phyloP scores from a whole-genome alignment of 1,140 invertebrate species.

The Magallana ariakensis region DNA sequence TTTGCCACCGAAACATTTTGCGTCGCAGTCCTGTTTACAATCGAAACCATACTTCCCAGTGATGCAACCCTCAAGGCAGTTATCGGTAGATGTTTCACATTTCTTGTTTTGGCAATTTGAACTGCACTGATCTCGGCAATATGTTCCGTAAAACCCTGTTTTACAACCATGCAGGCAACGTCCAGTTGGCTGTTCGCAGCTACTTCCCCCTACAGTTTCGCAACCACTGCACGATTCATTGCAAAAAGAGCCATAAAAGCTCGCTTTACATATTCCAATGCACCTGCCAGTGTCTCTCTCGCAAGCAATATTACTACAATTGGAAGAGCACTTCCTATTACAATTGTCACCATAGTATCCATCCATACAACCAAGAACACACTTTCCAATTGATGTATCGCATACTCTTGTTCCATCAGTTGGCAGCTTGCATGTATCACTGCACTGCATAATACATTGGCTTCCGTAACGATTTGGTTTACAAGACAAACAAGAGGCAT shows the following conservation, averaged over 20 bases:
- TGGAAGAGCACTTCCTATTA: background rate
- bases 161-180: conserved; percentile 45
- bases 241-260: conserved; percentile 43
- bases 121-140: conserved; percentile 40
- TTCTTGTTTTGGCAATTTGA: conserved; percentile 22
- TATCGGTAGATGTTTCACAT: conserved; percentile 35
- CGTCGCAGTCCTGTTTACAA: conserved; percentile 44
- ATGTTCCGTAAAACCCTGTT: conserved; percentile 41
- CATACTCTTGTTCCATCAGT: background rate
- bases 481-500: background rate
- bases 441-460: conserved; percentile 25
- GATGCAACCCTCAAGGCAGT: conserved; percentile 43
- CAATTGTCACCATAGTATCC: conserved; percentile 50
- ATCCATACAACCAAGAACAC: conserved; percentile 29
- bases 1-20: conserved; percentile 29
- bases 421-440: conserved; percentile 14
- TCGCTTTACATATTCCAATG: background rate
- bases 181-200: conserved; percentile 32
- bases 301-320: conserved; percentile 34
- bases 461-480: background rate
- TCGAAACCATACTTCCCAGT: conserved; percentile 46
- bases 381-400: conserved; percentile 4
- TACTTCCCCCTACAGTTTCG: background rate
- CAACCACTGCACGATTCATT: conserved; percentile 42
- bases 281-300: conserved; percentile 41